Evolutionary conservation across 2,888 invertebrate genomes (phyloP), one percentile per base, ranked within the genome.

Genomic region (Auanema freiburgensis): DNA sequence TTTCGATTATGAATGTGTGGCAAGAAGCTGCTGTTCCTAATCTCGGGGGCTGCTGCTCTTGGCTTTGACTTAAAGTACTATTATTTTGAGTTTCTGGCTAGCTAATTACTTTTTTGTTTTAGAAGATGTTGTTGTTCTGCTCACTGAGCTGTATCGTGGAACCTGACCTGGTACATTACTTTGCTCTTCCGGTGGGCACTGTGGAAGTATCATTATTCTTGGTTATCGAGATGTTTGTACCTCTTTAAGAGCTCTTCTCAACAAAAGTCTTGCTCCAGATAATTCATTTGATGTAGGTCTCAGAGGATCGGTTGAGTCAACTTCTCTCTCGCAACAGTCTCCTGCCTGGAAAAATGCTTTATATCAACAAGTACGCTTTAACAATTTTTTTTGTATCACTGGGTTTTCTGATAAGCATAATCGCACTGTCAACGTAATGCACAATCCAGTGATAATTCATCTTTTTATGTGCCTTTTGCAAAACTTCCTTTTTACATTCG

Each of bases 1-100:
- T 68, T 49, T 74, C 74, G 40, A 74, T 69, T 24, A 74, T 63
- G 50, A 74, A 74, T 10, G 74, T 74, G 42, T 71, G 71, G 49
- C 69, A 69, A 2, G 74, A 74, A 2, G 74, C 66, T 21, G 74
- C 71, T 11, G 74, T 74, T 21, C 69, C 69, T 18, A 74, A 24
- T 18, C 62, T 52, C 12, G 53, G 53, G 1, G 41, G 56, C 16
- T 33, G 24, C 16, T 46, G 40, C 4, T 44, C n/a, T 25, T 21
- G 21, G 16, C 10, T 46, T 18, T 5, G 46, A 21, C 46, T 46
- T 3, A 21, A 46, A 16, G 10, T 46, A 10, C 3, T 46, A 18
- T 46, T 46, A 10, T 3, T 46, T 5, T 5, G 5, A 46, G 6
- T 46, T 21, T 10, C 5, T 10, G 46, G 6, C 10, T 46, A 5